Evolutionary conservation across 2,888 invertebrate genomes (phyloP), one percentile per base, ranked within the genome.

Genomic region (Cerastoderma edule): DNA sequence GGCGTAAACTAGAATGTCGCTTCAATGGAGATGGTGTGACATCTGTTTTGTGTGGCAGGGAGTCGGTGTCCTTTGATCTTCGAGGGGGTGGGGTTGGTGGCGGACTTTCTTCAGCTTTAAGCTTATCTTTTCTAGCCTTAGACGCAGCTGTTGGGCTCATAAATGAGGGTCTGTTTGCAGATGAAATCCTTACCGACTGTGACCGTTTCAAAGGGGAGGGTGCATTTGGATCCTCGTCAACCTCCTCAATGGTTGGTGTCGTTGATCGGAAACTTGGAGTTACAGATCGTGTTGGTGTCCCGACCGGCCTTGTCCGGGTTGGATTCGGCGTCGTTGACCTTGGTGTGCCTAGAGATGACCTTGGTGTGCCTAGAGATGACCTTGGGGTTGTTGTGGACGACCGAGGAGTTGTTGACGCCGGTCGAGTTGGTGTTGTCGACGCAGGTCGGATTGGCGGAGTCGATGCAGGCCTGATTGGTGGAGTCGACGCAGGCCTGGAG

Each of bases 101-200:
- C 0, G 85, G 75, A 16, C 70, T 65, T 4, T 74, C 78, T 16
- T 84, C 83, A 13, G 50, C 53, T 28, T 83, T 83, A 10, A 72
- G 32, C 39, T 66, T 72, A 22, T 83, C 83, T 22, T 76, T 32
- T 48, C 85, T 65, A 0, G 85, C 84, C 72, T 83, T 87, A 5
- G 88, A 87, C n/a, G 50, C 19, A 19, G 87, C 84, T 13, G 89
- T 89, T 19, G 88, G 86, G 35, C 86, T 80, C 88, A 88, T 87
- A 72, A 89, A 88, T 1, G 87, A 84, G 1, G 84, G 73, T 33
- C 84, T 66, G 6, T 67, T 67, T 27, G 69, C 64, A 0, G 76
- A 72, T 54, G 81, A 75, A 0, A 84, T 69, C 16, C 85, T 74
- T 63, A 85, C 54, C 24, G 85, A 85, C 72, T 85, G 85, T 27